phyloP scores from a whole-genome alignment of 2,888 invertebrate species.

The Aporophyla nigra region DNA sequence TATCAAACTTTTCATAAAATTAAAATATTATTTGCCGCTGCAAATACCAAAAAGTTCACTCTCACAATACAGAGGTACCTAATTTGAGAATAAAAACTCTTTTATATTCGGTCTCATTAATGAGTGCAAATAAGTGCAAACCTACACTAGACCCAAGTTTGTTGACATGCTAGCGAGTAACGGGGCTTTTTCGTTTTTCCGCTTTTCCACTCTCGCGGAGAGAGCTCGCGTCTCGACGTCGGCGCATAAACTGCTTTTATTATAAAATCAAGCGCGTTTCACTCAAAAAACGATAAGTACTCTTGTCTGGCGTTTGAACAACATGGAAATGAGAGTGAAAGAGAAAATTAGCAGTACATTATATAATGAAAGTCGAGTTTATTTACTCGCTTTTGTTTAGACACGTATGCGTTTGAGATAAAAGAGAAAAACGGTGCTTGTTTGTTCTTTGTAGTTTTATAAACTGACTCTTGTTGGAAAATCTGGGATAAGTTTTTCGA shows the following conservation, averaged over 20 bases:
- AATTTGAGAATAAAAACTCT: slow-evolving; percentile 65
- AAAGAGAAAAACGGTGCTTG: slow-evolving; percentile 31
- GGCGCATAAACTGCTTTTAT: slow-evolving; percentile 81
- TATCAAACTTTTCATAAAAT: slow-evolving; percentile 1
- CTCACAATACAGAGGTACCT: not conserved
- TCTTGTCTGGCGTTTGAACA: slow-evolving; percentile 74
- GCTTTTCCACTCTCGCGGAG: slow-evolving; percentile 70
- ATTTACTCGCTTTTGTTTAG: slow-evolving; percentile 63
- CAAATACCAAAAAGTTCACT: not conserved
- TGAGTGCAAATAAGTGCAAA: slow-evolving; percentile 74
- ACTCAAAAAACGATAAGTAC: slow-evolving; percentile 73
- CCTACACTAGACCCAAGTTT: slow-evolving; percentile 70
- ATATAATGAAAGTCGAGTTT: slow-evolving; percentile 66
- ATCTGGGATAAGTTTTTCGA: not conserved
- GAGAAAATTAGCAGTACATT: slow-evolving; percentile 76
- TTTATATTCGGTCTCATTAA: slow-evolving; percentile 74
- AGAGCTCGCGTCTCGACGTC: slow-evolving; percentile 73
- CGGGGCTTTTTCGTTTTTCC: slow-evolving; percentile 67
- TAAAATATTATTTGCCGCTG: no score
- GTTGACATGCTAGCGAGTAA: slow-evolving; percentile 74
- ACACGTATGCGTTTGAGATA: slow-evolving; percentile 47
- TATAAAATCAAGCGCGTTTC: slow-evolving; percentile 83
- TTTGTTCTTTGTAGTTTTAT: slow-evolving; percentile 42
- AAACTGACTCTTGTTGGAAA: slow-evolving; percentile 5
- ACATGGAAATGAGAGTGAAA: slow-evolving; percentile 76